Conservation (phyloP, 2,888 invertebrate species). For the Aphodius granarius region DNA sequence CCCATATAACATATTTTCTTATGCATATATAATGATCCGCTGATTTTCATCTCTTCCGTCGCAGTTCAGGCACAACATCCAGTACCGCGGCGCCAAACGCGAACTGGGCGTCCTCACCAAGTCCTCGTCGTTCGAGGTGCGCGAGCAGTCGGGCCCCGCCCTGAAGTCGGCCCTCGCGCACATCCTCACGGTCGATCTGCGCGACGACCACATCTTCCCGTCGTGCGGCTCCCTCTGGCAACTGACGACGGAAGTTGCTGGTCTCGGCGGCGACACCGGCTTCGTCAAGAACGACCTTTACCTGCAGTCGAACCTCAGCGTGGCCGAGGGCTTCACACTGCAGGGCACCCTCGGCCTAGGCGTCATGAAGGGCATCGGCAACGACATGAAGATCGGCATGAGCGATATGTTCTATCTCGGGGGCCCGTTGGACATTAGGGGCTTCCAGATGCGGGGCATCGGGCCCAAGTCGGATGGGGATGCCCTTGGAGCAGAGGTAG, state of each 20-base stretch:
- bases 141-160: constrained; percentile 87
- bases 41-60: constrained; percentile 36
- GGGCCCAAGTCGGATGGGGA: constrained; percentile 82
- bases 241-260: constrained; percentile 80
- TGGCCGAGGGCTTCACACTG: constrained; percentile 37
- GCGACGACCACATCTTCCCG: constrained; percentile 83
- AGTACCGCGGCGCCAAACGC: constrained; percentile 86
- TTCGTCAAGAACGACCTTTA: constrained; percentile 82
- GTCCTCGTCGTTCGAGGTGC: constrained; percentile 77
- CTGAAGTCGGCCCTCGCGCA: constrained; percentile 87
- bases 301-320: constrained; percentile 66
- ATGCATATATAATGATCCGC: constrained; percentile 10
- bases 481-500: constrained; percentile 70
- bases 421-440: constrained; percentile 85
- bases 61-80: constrained; percentile 79
- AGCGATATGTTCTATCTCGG: constrained; percentile 84
- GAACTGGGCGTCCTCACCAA: constrained; percentile 75
- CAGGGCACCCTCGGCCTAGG: constrained; percentile 64
- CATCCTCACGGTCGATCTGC: constrained; percentile 74
- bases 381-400: constrained; percentile 62
- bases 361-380: constrained; percentile 63
- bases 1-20: too few species aligned
- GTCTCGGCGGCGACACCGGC: constrained; percentile 90
- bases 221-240: constrained; percentile 71
- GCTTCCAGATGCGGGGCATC: constrained; percentile 84